Base-by-base conservation (phyloP, 1,140 invertebrate species). In the Platorchestia sp. region DNA sequence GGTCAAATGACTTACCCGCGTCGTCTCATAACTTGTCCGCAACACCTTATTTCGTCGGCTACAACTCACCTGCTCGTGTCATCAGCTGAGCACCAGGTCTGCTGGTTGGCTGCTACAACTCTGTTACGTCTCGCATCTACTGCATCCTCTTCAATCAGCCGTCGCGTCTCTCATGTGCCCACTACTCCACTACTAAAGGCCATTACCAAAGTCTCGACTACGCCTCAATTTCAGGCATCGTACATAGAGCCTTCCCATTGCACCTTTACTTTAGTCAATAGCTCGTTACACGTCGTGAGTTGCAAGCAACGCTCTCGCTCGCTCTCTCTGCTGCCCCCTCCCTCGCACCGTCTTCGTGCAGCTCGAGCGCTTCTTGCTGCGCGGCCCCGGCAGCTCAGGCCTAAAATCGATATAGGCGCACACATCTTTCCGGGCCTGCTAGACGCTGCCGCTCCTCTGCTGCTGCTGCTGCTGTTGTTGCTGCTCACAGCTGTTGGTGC, bases 351-450 rank as follows among this genome's bases (percentile, higher is more conserved):
- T 75, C 59, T 75, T 75, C 59, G 27, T 75, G 59, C 59, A 75
- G 59, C 59, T 75, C 59, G 59, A 10, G 27, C 59, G 59, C 59
- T 75, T 75, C 59, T 75, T 75, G 59, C 87, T 89, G 87, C 14
- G 87, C 87, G n/a, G 87, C n/a, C 41, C 87, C 43, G 41, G 5
- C 14, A 89, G 87, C 87, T 89, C 41, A 89, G 87, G 41, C 43
- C 87, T 89, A 44, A 89, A 44, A 41, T 89, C 41, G 43, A 75
- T 75, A 75, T 75, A 75, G 59, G 59, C 59, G 27, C 59, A 75
- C 59, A 75, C 59, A 75, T 75, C 59, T 75, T 75, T 75, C 59
- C 59, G 59, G 59, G 59, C 59, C 59, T 75, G 59, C 59, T 75
- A 75, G 59, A 75, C 59, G 59, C 59, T 75, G 59, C 59, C 59